These are phyloP conservation scores for Bugula neritina DNA, from an alignment of 2,888 invertebrate genomes.

Conservation along the genomic window DNA sequence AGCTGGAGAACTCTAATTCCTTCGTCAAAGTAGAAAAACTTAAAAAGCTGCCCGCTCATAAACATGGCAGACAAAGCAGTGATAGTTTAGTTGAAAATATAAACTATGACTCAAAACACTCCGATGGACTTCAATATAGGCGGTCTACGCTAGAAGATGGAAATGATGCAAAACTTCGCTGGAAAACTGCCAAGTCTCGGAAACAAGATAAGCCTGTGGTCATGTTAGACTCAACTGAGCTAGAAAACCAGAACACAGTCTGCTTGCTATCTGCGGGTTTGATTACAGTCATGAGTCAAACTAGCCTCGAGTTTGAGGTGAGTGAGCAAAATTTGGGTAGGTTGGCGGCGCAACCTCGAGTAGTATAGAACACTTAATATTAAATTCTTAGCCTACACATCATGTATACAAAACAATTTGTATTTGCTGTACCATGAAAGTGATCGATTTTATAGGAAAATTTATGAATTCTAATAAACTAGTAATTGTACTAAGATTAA, in stretches of 20 bases:
- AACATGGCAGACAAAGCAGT: conserved; percentile 1
- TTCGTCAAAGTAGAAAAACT: not conserved
- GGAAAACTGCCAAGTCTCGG: not conserved
- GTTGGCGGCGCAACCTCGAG: no score
- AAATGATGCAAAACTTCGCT: not conserved
- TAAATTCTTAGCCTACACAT: no score
- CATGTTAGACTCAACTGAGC: not conserved
- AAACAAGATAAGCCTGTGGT: not conserved
- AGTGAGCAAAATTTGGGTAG: no score
- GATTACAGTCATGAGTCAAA: not conserved
- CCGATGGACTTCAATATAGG: not conserved
- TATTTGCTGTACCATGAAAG: no score
- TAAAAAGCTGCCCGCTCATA: not conserved
- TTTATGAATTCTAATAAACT: no score
- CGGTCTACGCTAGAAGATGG: not conserved
- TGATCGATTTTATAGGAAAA: no score
- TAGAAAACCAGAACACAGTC: not conserved
- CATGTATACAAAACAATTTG: no score
- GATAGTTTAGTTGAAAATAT: not conserved
- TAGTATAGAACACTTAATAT: no score
- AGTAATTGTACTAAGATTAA: no score
- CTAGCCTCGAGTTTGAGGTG: not conserved
- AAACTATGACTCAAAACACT: not conserved
- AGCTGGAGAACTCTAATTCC: not conserved
- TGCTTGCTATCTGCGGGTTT: not conserved